Conservation (phyloP, 92 coral and sea anemone genomes). For the Phenganax subtilis region DNA sequence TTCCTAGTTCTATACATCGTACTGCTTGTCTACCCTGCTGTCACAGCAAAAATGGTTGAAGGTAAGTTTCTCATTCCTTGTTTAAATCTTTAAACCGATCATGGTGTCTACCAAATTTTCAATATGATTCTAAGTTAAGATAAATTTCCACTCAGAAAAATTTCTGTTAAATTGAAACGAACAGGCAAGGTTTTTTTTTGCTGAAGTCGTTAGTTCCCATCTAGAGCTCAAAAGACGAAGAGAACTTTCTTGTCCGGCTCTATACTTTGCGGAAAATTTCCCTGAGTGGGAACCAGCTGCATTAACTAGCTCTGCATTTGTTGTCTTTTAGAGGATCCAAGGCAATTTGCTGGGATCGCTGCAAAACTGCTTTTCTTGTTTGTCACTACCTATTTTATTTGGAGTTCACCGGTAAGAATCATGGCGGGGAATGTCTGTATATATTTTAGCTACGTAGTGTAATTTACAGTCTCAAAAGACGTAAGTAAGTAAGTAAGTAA, state of each 20-base stretch:
- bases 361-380: conserved; percentile 71
- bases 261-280: too few species aligned
- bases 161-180: too few species aligned
- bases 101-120: too few species aligned
- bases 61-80: conserved; percentile 48
- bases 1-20: conserved; percentile 70
- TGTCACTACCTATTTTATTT: conserved; percentile 62
- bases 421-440: conserved; percentile 67
- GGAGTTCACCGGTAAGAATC: conserved; percentile 84
- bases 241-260: too few species aligned
- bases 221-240: too few species aligned
- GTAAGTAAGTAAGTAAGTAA: too few species aligned
- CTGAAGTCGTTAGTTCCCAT: too few species aligned
- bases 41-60: conserved; percentile 75
- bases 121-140: too few species aligned
- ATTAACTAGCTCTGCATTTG: background rate
- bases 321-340: conserved; percentile 66
- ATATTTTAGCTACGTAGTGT: conserved; percentile 85
- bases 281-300: background rate
- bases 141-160: too few species aligned
- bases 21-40: conserved; percentile 69
- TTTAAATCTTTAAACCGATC: too few species aligned
- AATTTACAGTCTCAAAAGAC: too few species aligned
- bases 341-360: conserved; percentile 63
- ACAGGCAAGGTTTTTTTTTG: too few species aligned